Conservation (phyloP, 2,888 invertebrate genomes). For the Drosophila conformis region DNA sequence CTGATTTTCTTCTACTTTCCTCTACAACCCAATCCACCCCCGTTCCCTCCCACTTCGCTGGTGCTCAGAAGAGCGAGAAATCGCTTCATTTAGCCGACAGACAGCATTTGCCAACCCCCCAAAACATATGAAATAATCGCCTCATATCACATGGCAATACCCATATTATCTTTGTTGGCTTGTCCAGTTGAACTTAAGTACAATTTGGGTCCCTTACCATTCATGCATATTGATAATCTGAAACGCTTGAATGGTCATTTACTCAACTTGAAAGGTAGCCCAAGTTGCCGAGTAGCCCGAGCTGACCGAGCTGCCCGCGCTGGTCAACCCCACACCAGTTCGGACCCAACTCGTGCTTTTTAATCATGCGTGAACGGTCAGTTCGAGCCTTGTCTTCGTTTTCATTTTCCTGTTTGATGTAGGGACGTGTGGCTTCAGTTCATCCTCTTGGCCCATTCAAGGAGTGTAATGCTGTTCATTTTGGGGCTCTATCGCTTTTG, state of each 20-base stretch:
- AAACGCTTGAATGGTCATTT: slow-evolving; percentile 80
- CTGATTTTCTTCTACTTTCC: not conserved
- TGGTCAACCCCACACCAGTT: slow-evolving; percentile 16
- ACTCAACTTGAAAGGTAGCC: slow-evolving; percentile 77
- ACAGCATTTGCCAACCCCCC: not conserved
- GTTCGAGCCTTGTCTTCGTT: slow-evolving; percentile 42
- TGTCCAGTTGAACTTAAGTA: slow-evolving; percentile 63
- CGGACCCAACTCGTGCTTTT: slow-evolving; percentile 53
- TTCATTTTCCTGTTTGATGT: slow-evolving; percentile 47
- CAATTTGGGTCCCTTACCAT: slow-evolving; percentile 49
- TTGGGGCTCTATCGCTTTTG: slow-evolving; percentile 54
- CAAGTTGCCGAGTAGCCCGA: not conserved
- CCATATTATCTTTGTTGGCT: slow-evolving; percentile 35
- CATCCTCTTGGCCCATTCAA: slow-evolving; percentile 19
- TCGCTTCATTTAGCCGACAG: slow-evolving; percentile 52
- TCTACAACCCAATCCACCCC: not conserved
- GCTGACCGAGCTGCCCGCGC: not conserved
- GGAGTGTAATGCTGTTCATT: slow-evolving; percentile 61
- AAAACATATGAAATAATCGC: slow-evolving; percentile 20
- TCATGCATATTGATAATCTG: slow-evolving; percentile 81
- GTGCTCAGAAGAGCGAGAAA: slow-evolving; percentile 54
- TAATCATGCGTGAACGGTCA: slow-evolving; percentile 73
- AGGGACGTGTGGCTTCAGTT: slow-evolving; percentile 35
- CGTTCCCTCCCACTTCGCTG: not conserved
- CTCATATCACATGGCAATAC: slow-evolving; percentile 31